These are phyloP conservation scores for Oreochromis aureus DNA, from an alignment of 2,113 vertebrate genomes.

Conservation along the genomic window DNA sequence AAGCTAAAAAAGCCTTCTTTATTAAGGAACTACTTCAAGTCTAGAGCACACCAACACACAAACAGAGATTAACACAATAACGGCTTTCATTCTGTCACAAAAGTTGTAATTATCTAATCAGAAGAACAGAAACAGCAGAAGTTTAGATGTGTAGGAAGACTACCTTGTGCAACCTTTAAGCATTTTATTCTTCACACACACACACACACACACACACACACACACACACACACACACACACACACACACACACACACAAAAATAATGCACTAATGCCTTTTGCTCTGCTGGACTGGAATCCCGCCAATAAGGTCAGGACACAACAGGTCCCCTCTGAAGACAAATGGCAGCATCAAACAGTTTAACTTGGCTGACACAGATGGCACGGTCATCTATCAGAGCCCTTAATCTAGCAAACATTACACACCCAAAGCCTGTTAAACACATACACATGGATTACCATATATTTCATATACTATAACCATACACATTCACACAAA, in stretches of 20 bases:
- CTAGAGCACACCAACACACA: neutral
- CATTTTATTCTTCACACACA: neutral
- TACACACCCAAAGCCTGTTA: neutral
- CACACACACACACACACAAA: neutral
- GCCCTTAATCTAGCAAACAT: neutral
- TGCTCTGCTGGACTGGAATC: neutral
- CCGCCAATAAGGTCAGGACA: slow-evolving; percentile 23
- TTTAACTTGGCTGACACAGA: slow-evolving; percentile 16
- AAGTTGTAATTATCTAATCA: neutral
- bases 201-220: fast-evolving
- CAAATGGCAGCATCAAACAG: slow-evolving; percentile 21
- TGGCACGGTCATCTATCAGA: slow-evolving; percentile 2
- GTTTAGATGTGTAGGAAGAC: neutral
- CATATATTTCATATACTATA: neutral
- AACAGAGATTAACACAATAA: neutral
- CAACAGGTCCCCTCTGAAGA: slow-evolving; percentile 9
- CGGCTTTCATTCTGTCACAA: neutral
- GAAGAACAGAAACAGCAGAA: neutral
- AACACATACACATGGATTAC: neutral
- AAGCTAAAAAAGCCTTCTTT: neutral
- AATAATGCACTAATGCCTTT: neutral
- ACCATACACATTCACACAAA: neutral
- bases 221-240: fast-evolving
- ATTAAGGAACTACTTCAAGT: neutral
- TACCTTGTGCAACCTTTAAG: neutral